Evolutionary conservation across 2,888 invertebrate species (phyloP), one percentile per base, ranked within the genome.

Genomic region (Apotomis betuletana): DNA sequence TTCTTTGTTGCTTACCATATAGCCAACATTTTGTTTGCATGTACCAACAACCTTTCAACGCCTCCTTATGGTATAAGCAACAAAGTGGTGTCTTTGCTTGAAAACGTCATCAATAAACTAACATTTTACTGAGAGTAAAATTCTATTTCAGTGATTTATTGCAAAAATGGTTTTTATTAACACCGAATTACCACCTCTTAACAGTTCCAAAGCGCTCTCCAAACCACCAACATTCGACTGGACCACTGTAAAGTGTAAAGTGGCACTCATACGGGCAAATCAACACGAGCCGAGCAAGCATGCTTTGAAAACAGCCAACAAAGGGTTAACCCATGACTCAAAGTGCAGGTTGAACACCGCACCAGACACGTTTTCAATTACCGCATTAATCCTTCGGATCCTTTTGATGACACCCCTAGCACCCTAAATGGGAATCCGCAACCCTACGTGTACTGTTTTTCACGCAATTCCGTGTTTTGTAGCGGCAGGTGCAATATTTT

Each of bases 341-440:
- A 77, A 75, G 59, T 69, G 63, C 63, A 65, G 74, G 68, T 73
- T 75, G 55, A 80, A 75, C 75, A 74, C 64, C 75, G 74, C 63
- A 74, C 62, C 75, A 77, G 78, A 80, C 82, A 82, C 81, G 83
- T 82, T 77, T 80, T 78, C 81, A 82, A 82, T 82, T 82, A 76
- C 67, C 64, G 65, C 73, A 75, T 80, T 80, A 81, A 81, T 81
- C 74, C 71, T 46, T 68, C 62, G 57, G 70, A 73, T 49, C 63
- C 63, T 65, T 69, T 73, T 73, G 69, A 63, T 67, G 69, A 58
- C 71, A 61, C 67, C 71, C 70, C 67, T 71, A 57, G 55, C 55
- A 49, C 55, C 67, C 61, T 46, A 71, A 71, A 71, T 62, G 44
- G 38, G 51, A 65, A 65, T 65, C 64, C 55, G 44, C 65, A 65